Evolutionary conservation across 1,140 invertebrate genomes (phyloP), one percentile per base, ranked within the genome.

Genomic region (Lordiphosa mommai): DNA sequence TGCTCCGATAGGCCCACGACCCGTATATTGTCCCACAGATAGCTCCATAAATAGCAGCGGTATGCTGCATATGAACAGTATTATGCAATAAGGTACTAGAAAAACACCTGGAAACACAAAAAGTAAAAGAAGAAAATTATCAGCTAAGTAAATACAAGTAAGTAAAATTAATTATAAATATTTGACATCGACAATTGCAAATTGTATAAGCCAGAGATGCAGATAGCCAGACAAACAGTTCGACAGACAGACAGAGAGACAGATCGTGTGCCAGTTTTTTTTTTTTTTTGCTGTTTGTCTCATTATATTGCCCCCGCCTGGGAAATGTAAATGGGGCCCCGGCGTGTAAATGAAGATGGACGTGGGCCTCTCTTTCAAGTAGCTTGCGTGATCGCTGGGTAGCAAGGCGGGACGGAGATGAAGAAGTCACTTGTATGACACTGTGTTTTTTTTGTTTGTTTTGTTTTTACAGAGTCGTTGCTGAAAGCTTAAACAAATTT

Each of bases 31-130:
- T 29, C 95, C 95, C 51, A 96, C 91, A 13, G 94, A 93, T 43
- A 96, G 88, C 88, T 96, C 95, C 94, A 96, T 95, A 84, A 95
- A 95, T n/a, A 96, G 90, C 89, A 96, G 90, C 1, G 95, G 95
- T 48, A 95, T 92, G 36, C 94, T 94, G 87, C 94, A 95, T 69
- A 95, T 91, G 64, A 95, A 82, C 85, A 95, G 92, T 88, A 95
- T 94, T 87, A 95, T 92, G 88, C 94, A 94, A 89, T 96, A 96
- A 66, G 95, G 95, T 87, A 96, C 93, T 71, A 96, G 90, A 90
- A 96, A 96, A 46, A 94, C 94, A 84, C 94, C 94, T 95, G 91
- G 46, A 85, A 89, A 51, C 10, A 20, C 41, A 23, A 44, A 60
- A 72, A 50, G 57, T 44, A 59, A 49, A 36, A 40, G 13, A 61